Base-by-base conservation (phyloP, 1,140 invertebrate species). In the Hyposmocoma kahamanoa region DNA sequence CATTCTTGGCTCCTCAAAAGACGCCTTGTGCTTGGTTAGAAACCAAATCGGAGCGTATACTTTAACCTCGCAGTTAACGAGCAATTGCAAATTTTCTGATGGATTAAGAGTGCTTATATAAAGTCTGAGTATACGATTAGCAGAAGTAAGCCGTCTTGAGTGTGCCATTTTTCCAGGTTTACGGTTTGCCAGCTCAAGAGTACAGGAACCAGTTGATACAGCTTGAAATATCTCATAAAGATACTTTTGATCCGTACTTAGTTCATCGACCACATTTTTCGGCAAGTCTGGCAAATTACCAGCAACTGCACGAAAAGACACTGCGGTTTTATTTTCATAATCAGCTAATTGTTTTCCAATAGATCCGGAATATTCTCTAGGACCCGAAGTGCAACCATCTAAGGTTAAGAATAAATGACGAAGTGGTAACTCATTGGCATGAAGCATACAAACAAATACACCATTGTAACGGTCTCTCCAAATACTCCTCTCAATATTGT, bases 11-110 rank as follows among this genome's bases (percentile, higher is more conserved):
- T 39, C 59, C 67, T 50, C 64, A 43, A 52, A 72, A 54, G 59
- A 50, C n/a, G n/a, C 64, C 41, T 46, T 51, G 46, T 55, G 41
- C 53, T 64, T 78, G 38, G 72, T 72, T 17, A 17, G 10, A 59
- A 78, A 78, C 72, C 72, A 78, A 3, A 56, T 42, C 24, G 67
- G 73, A 22, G 67, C 59, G 47, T 78, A 76, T 9, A 64, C 59
- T 67, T 73, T 76, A 0, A 78, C 47, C n/a, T n/a, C n/a, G 43
- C 49, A 67, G 8, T 17, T 41, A 3, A 56, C 61, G 15, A 72
- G 39, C 28, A 41, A 36, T 36, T 18, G 44, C 9, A 72, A 48
- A n/a, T 63, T 59, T 42, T 60, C 52, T 42, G 51, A 28, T 8
- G 68, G 70, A 26, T 48, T 47, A n/a, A 3, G 2, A 10, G 55